Evolutionary conservation across 37 sponge, comb jelly and placozoan species (phyloP).

Genomic region (Bolinopsis microptera): DNA sequence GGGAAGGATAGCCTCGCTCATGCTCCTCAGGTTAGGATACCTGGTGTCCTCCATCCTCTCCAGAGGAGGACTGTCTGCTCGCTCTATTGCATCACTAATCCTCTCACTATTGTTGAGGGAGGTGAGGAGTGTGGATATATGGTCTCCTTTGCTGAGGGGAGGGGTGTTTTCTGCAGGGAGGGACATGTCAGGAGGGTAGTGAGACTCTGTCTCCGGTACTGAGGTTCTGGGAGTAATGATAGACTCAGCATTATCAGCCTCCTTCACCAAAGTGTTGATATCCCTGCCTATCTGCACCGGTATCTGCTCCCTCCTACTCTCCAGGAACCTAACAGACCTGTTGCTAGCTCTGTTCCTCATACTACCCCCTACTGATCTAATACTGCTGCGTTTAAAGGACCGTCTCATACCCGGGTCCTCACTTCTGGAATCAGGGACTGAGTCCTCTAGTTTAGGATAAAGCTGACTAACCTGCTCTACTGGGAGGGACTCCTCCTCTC

Average conservation of each 20-base stretch:
- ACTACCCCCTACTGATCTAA: not conserved
- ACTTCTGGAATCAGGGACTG: not conserved
- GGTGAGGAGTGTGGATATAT: not conserved
- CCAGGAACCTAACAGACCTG: conserved; percentile 9
- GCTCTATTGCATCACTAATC: not conserved
- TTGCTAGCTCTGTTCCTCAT: not conserved
- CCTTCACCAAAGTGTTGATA: not conserved
- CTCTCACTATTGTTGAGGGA: not conserved
- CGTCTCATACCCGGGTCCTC: not conserved
- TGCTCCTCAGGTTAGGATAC: conserved; percentile 8
- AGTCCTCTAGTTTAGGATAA: not conserved
- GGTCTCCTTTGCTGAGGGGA: not conserved
- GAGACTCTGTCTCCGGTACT: not conserved
- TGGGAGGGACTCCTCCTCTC: not conserved
- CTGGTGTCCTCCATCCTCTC: conserved; percentile 23
- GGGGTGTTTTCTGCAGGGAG: not conserved
- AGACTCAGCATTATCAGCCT: not conserved
- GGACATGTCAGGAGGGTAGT: not conserved
- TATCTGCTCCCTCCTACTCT: not conserved
- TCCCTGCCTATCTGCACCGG: not conserved
- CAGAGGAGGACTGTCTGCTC: not conserved
- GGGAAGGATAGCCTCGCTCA: not conserved
- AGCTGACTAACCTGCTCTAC: conserved; percentile 27
- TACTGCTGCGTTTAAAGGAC: conserved; percentile 1
- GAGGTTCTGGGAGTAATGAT: not conserved